Percentiles rank a stretch among this genome's conserved stretches.
Evolutionary conservation across 2,113 vertebrate species (phyloP).

Genomic region (Nicator chloris): DNA sequence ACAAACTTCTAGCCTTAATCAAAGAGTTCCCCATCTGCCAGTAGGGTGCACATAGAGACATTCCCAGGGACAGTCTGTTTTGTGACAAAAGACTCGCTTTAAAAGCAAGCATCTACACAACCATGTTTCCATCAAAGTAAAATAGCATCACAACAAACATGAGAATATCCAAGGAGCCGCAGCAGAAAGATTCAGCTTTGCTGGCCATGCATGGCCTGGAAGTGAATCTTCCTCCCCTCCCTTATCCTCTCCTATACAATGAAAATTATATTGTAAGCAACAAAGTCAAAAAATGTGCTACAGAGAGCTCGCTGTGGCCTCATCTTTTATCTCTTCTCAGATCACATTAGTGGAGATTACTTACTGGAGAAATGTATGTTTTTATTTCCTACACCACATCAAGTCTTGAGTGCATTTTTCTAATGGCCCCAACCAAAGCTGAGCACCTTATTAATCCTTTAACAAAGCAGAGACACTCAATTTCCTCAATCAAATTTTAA

Average conservation of each 20-base stretch:
- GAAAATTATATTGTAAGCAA: neutral
- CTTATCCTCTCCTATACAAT: neutral
- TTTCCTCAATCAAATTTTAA: neutral
- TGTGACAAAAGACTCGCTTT: neutral
- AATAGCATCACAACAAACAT: neutral
- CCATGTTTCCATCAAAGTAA: neutral
- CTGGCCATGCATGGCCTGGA: neutral
- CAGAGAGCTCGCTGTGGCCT: neutral
- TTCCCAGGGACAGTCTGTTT: neutral
- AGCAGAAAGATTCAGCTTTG: neutral
- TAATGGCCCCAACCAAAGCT: accelerated
- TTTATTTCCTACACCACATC: neutral
- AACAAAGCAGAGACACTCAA: neutral
- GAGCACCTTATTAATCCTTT: neutral
- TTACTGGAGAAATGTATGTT: neutral
- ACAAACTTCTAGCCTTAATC: neutral
- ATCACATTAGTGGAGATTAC: neutral
- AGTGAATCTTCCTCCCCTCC: neutral
- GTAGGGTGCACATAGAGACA: accelerated
- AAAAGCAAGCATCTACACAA: neutral
- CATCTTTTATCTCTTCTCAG: neutral
- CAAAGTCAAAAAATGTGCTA: neutral
- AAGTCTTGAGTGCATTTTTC: neutral
- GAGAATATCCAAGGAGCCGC: neutral
- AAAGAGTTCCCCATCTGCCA: neutral